Evolutionary conservation across 2,113 vertebrate species (phyloP), one percentile per base, ranked within the genome.

Genomic region (Terrapene triunguis): DNA sequence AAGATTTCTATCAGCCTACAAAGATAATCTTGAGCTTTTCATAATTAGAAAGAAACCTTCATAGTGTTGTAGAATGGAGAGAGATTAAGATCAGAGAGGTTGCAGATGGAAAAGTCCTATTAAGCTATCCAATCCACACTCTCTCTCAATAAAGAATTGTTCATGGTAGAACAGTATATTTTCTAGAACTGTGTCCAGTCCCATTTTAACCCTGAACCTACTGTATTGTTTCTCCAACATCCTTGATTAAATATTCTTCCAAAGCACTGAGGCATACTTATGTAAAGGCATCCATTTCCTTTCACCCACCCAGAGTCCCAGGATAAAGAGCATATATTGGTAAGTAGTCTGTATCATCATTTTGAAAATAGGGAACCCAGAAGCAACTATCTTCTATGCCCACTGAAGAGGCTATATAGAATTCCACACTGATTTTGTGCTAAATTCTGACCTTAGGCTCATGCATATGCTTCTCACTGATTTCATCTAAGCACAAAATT

Each of bases 1-100:
- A 92, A 90, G 32, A 55, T 76, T 91, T 55, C 82, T 80, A 85
- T 62, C 82, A 80, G 48, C 22, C 6, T 6, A 44, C 32, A 59
- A 54, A 51, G 11, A 89, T 95, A 29, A 82, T 87, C 0, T 42
- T 13, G 42, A 27, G 55, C 89, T 84, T 93, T 44, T 62, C 53
- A 6, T 93, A 94, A 95, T 86, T 84, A 94, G 80, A 87, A 95
- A 65, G 32, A 65, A 89, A 69, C 10, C 82, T 76, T 14, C 22
- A 9, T 74, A 35, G 74, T 16, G 47, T 48, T 13, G 55, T 17
- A 92, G 5, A 38, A 82, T 74, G 89, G 24, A 25, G 69, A 51
- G 0, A 54, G 10, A 57, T 0, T 1, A 72, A 72, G 65, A 72
- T n/a, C 65, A 72, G 65, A 87, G 82, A 27, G 59, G 55, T 1